Conservation (phyloP, 2,888 invertebrate species). For the Drosophila sordidapex region DNA sequence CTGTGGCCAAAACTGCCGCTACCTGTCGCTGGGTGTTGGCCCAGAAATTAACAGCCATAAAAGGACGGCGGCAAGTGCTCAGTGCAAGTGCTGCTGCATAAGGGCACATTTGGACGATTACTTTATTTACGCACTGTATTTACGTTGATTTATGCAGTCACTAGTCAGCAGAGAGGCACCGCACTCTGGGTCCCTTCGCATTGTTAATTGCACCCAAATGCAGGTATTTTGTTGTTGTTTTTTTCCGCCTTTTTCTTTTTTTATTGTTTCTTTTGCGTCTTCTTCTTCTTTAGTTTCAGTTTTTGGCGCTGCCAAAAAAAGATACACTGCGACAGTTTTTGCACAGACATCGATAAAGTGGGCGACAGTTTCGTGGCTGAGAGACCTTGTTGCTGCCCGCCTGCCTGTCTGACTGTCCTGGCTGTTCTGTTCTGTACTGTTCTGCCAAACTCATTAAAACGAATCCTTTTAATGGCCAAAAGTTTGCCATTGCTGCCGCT, state of each 20-base stretch:
- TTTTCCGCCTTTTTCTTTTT: slow-evolving; percentile 4
- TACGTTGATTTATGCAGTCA: slow-evolving; percentile 76
- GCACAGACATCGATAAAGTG: slow-evolving; percentile 46
- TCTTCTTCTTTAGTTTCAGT: slow-evolving; percentile 34
- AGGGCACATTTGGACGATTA: slow-evolving; percentile 68
- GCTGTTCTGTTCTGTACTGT: slow-evolving; percentile 67
- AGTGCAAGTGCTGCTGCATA: slow-evolving; percentile 38
- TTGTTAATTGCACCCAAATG: slow-evolving; percentile 79
- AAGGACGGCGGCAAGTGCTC: slow-evolving; percentile 23
- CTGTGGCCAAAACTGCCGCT: slow-evolving; percentile 17
- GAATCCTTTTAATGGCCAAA: slow-evolving; percentile 80
- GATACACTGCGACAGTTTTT: slow-evolving; percentile 77
- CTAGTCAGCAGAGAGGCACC: slow-evolving; percentile 25
- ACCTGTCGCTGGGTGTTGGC: slow-evolving; percentile 65
- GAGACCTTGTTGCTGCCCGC: slow-evolving; percentile 39
- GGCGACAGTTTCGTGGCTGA: slow-evolving; percentile 20
- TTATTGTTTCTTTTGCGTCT: not conserved
- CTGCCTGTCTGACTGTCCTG: slow-evolving; percentile 29
- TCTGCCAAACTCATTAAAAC: slow-evolving; percentile 77
- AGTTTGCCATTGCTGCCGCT: slow-evolving; percentile 60
- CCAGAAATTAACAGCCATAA: slow-evolving; percentile 66
- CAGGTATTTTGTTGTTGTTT: slow-evolving; percentile 44
- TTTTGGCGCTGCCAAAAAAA: slow-evolving; percentile 53
- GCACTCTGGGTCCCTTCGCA: slow-evolving; percentile 22
- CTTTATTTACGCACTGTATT: slow-evolving; percentile 77